Evolutionary conservation across 2,888 invertebrate genomes (phyloP), one percentile per base, ranked within the genome.

Genomic region (Entomobrya multifasciata): DNA sequence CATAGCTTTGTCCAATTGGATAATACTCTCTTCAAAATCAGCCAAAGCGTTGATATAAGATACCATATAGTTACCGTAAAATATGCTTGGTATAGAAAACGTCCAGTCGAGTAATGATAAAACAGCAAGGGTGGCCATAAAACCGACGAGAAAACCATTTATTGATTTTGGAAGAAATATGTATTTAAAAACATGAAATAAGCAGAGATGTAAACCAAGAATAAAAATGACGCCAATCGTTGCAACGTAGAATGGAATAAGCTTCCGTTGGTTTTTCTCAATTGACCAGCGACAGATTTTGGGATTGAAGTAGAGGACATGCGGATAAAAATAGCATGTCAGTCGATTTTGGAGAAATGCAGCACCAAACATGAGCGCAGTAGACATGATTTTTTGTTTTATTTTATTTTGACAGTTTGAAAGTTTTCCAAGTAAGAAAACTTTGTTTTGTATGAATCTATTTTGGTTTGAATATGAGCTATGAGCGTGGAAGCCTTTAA

Each of bases 361-460:
- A 25, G 52, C 49, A 17, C 52, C 52, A 25, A 47, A 74, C 49
- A 74, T 52, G 6, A 74, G 52, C n/a, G 74, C 52, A n/a, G 74
- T 74, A n/a, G 52, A 15, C 74, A 74, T 74, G 11, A 10, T 57
- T 25, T 57, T 49, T n/a, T n/a, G n/a, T n/a, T n/a, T n/a, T n/a
- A n/a, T n/a, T n/a, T n/a, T n/a, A n/a, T n/a, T n/a, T n/a, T n/a
- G n/a, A n/a, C n/a, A n/a, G n/a, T n/a, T n/a, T n/a, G n/a, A n/a
- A n/a, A n/a, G n/a, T n/a, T n/a, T n/a, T n/a, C n/a, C n/a, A n/a
- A n/a, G n/a, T n/a, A n/a, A n/a, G n/a, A n/a, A n/a, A n/a, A n/a
- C n/a, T n/a, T n/a, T n/a, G n/a, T n/a, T n/a, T n/a, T n/a, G n/a
- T n/a, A n/a, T n/a, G n/a, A n/a, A n/a, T n/a, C n/a, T n/a, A n/a